Base-by-base conservation (phyloP, 2,797 vertebrate species). In the Phrynocephalus guinanensis region DNA sequence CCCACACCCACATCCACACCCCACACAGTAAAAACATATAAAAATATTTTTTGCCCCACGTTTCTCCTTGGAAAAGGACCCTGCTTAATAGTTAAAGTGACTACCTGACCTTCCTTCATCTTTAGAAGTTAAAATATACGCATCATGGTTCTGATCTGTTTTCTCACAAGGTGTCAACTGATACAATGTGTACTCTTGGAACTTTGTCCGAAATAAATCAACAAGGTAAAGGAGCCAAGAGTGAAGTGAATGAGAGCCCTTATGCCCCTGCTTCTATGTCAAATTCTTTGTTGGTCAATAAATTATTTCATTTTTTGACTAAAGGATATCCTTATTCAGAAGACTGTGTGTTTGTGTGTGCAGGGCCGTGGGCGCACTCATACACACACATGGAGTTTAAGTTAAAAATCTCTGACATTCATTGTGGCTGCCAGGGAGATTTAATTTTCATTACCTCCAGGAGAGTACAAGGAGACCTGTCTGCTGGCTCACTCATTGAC, bases 391-490 rank as follows among this genome's bases (percentile, higher is more conserved):
- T 4, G 2, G 5, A 30, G 2, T 71, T 79, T 75, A 38, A 1
- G 66, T 30, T 84, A 77, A 48, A 85, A 48, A 81, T 26, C n/a
- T 67, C 9, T 56, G 52, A 9, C 20, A 79, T 28, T 30, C 56
- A 13, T 2, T 20, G 24, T 13, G 75, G 76, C 71, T 88, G 79
- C 75, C 76, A 86, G 71, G 71, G 26, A 81, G 48, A 26, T 15
- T 50, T 80, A 88, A 56, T 79, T 70, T 56, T 48, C 80, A 38
- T 82, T 3, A n/a, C 30, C 50, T 72, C 85, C 83, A 30, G 7
- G 85, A 76, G 76, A 87, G 73, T 73, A 56, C 82, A 52, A n/a
- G 38, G 16, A 90, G 89, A 81, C 52, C 60, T n/a, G 38, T 84
- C 80, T 63, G 60, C 60, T 89, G 52, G 60, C 78, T 87, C 60